These are phyloP conservation scores for Mus minutoides DNA, from an alignment of 2,797 vertebrate genomes.

Conservation along the genomic window DNA sequence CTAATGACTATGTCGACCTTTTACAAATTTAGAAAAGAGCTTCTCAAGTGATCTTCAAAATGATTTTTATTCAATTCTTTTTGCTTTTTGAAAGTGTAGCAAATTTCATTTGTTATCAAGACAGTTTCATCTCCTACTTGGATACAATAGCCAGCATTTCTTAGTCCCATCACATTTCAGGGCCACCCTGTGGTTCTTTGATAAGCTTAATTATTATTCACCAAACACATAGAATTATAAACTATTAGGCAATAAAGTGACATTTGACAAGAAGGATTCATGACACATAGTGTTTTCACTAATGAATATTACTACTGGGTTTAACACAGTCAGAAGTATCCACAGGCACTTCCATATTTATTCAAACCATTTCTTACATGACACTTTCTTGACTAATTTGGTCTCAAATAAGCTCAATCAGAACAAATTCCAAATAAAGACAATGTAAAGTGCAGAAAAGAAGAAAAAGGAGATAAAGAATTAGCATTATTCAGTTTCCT, in stretches of 20 bases:
- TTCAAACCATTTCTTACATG: background rate
- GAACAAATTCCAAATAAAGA: background rate
- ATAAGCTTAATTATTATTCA: background rate
- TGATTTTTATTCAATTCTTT: background rate
- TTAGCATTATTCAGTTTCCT: background rate
- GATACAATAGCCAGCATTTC: background rate
- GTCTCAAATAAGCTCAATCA: background rate
- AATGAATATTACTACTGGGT: background rate
- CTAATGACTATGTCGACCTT: constrained; percentile 14
- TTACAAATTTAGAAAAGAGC: constrained; percentile 45
- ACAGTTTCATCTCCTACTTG: background rate
- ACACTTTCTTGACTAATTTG: background rate
- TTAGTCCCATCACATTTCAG: background rate
- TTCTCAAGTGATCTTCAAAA: background rate
- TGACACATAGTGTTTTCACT: background rate
- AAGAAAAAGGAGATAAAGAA: background rate
- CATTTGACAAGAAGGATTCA: background rate
- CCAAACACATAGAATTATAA: background rate
- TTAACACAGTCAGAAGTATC: background rate
- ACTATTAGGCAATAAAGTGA: background rate
- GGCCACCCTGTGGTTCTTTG: background rate
- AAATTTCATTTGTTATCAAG: constrained; percentile 15
- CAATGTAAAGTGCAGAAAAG: background rate
- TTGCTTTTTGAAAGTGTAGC: background rate
- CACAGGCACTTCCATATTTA: background rate